Base-by-base conservation (phyloP, 2,113 vertebrate genomes). In the Phaethornis superciliosus region DNA sequence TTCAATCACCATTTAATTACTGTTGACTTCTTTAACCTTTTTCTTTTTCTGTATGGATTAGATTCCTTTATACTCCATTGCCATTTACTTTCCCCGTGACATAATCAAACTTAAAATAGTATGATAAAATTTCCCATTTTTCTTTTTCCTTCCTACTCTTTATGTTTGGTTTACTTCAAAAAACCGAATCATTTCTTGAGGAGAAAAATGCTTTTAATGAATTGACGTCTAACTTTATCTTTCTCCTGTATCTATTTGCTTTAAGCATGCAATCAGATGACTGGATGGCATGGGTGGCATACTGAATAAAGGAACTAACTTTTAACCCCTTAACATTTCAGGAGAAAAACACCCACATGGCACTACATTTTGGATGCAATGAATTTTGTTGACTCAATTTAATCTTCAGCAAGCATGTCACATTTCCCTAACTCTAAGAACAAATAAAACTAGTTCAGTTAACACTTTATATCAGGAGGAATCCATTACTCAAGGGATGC, bases 1-100 rank as follows among this genome's bases (percentile, higher is more conserved):
- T 96, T 98, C 86, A 97, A 95, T 97, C 96, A 93, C 94, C 87
- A 95, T 97, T 97, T 98, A 98, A 98, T 98, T 97, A 97, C 96
- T 96, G 88, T 96, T 96, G 97, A 96, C 96, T 97, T 96, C 94
- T 98, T 97, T 97, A 97, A 98, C 96, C 97, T 97, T 97, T 96
- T 97, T 93, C 81, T 96, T 83, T 97, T 98, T 92, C 94, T 97
- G 96, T 97, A 95, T 89, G 94, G 95, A 95, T 97, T 97, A 90
- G 86, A 95, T 96, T 97, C 94, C 94, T 97, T 97, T 97, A 89
- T 95, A 95, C 23, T 91, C 51, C 86, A 56, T 89, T 96, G 85
- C 74, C 94, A 92, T 96, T 97, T 96, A 68, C 84, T 97, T 97
- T 97, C 86, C 88, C 89, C 87, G 68, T 97, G 90, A 94, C 95